Percentiles rank a stretch among this genome's conserved stretches.
phyloP scores from a whole-genome alignment of 64 coral and sea anemone species.

The Stylophora pistillata region DNA sequence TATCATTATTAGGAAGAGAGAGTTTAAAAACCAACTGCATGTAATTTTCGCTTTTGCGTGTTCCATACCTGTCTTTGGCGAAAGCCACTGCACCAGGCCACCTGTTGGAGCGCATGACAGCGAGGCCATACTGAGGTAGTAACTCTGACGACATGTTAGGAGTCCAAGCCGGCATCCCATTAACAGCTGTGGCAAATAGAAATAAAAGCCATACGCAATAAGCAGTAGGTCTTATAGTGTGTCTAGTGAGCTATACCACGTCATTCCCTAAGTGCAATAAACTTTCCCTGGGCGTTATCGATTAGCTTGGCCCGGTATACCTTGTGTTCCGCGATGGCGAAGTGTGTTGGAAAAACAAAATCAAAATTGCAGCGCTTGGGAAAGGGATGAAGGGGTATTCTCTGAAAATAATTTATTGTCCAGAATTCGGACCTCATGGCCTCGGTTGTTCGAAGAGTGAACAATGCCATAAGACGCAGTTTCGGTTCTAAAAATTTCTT shows the following conservation, averaged over 20 bases:
- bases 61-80: slow-evolving; percentile 84
- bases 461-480: too few relatives aligned
- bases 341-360: too few relatives aligned
- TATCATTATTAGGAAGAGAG: too few relatives aligned
- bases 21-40: background rate
- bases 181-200: slow-evolving; percentile 70
- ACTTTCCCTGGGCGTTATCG: too few relatives aligned
- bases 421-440: too few relatives aligned
- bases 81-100: slow-evolving; percentile 98
- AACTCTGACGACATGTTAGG: slow-evolving; percentile 89
- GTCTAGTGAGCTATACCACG: background rate
- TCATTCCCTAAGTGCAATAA: background rate
- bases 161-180: slow-evolving; percentile 95
- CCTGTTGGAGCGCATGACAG: slow-evolving; percentile 89
- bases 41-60: background rate
- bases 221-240: background rate
- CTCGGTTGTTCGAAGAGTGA: too few relatives aligned
- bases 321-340: too few relatives aligned
- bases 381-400: too few relatives aligned
- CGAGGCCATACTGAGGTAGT: slow-evolving; percentile 85
- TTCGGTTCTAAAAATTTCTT: too few relatives aligned
- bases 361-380: too few relatives aligned
- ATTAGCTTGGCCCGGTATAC: too few relatives aligned
- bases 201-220: background rate
- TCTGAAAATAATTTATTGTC: too few relatives aligned